Percentiles rank a stretch among this genome's conserved stretches.
Evolutionary conservation across 37 sponge, comb jelly and placozoan genomes (phyloP).

Genomic region (Dysidea cf. avara): DNA sequence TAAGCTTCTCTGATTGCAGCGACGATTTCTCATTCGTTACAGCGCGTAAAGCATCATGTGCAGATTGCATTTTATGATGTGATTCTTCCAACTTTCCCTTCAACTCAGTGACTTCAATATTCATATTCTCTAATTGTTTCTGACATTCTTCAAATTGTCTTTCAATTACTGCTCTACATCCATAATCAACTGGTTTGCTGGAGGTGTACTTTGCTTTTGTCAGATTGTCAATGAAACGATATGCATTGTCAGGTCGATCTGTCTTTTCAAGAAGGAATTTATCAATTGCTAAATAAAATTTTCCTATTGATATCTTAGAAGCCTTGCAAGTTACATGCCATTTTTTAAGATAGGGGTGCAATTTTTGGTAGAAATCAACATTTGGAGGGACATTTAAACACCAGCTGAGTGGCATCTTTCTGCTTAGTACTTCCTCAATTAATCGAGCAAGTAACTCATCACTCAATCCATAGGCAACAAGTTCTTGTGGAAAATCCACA

Average conservation of each 20-base stretch:
- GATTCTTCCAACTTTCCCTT: too few species aligned
- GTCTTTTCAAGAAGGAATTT: neutral
- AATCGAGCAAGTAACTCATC: too few species aligned
- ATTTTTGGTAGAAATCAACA: slow-evolving; percentile 7
- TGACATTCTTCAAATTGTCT: too few species aligned
- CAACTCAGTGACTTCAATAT: too few species aligned
- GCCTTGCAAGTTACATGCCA: slow-evolving; percentile 8
- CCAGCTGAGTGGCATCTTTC: neutral
- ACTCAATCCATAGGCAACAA: too few species aligned
- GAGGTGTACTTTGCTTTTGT: neutral
- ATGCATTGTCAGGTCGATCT: slow-evolving; percentile 9
- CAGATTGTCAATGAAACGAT: slow-evolving; percentile 17
- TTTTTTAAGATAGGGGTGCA: slow-evolving; percentile 20
- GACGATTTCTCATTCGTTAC: too few species aligned
- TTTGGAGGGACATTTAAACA: neutral
- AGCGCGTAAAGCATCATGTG: too few species aligned
- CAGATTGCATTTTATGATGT: too few species aligned
- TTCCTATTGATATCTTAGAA: slow-evolving; percentile 13
- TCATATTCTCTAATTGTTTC: too few species aligned
- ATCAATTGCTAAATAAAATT: slow-evolving; percentile 33
- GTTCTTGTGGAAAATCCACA: neutral
- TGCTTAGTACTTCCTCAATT: neutral
- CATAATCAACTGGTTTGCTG: neutral
- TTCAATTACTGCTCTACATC: too few species aligned
- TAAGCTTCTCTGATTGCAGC: neutral